phyloP scores from a whole-genome alignment of 2,797 vertebrate species.

The Oreortyx pictus region DNA sequence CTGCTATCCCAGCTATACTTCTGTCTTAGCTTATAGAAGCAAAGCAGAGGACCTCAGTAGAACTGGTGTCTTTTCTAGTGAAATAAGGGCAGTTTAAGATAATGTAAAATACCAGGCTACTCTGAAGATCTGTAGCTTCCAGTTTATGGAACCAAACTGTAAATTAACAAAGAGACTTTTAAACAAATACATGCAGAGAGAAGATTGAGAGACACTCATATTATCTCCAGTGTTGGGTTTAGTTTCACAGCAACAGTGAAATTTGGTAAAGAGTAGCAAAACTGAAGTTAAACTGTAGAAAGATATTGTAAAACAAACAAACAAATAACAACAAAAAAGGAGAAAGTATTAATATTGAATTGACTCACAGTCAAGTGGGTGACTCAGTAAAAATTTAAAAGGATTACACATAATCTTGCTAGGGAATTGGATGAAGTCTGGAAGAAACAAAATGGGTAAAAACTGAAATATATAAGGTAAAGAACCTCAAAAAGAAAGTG shows the following conservation, averaged over 20 bases:
- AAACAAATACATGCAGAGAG: not conserved
- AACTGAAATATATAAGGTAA: not conserved
- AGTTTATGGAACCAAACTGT: not conserved
- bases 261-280: not conserved
- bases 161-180: not conserved
- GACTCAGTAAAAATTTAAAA: not conserved
- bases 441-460: not conserved
- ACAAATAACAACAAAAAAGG: no score
- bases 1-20: not conserved
- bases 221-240: not conserved
- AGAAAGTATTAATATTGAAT: not conserved
- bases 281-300: not conserved
- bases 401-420: not conserved
- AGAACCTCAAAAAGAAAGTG: not conserved
- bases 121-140: not conserved
- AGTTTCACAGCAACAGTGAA: not conserved
- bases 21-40: not conserved
- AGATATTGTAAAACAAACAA: not conserved
- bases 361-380: not conserved
- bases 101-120: not conserved
- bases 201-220: not conserved
- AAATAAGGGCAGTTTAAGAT: not conserved
- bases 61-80: not conserved
- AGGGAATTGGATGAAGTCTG: not conserved
- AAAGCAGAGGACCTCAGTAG: not conserved